phyloP scores from a whole-genome alignment of 2,888 invertebrate species.

The Tenthredo distinguenda region DNA sequence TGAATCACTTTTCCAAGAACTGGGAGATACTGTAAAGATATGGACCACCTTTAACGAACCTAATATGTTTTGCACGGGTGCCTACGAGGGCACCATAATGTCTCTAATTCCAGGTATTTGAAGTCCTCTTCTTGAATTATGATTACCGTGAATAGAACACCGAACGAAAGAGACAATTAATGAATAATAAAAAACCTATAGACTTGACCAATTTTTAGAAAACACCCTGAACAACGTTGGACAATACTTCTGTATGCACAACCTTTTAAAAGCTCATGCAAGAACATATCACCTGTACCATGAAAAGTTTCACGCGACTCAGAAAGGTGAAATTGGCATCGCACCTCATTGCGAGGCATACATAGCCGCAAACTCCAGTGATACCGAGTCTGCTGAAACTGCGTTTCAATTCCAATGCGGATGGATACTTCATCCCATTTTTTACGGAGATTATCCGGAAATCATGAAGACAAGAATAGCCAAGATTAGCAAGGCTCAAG shows the following conservation, averaged over 20 bases:
- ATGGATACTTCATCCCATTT: slow-evolving; percentile 85
- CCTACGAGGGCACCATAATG: slow-evolving; percentile 77
- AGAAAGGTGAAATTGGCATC: slow-evolving; percentile 65
- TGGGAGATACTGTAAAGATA: slow-evolving; percentile 71
- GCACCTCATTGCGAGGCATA: slow-evolving; percentile 50
- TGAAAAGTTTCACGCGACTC: slow-evolving; percentile 67
- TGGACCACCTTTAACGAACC: slow-evolving; percentile 80
- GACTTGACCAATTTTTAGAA: slow-evolving; percentile 71
- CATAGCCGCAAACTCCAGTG: slow-evolving; percentile 54
- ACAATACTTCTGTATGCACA: slow-evolving; percentile 85
- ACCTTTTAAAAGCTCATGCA: slow-evolving; percentile 85
- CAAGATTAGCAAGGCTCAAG: slow-evolving; percentile 81
- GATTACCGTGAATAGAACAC: not conserved
- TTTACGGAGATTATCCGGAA: slow-evolving; percentile 84
- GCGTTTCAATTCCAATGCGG: slow-evolving; percentile 73
- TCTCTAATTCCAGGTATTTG: slow-evolving; percentile 64
- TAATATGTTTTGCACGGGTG: slow-evolving; percentile 68
- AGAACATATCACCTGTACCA: slow-evolving; percentile 30
- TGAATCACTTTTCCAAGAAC: slow-evolving; percentile 64
- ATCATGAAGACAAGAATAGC: slow-evolving; percentile 82
- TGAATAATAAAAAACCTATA: slow-evolving; percentile 61
- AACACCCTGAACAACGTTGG: slow-evolving; percentile 79
- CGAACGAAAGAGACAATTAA: slow-evolving; percentile 60
- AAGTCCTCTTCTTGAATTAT: not conserved
- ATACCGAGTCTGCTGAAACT: slow-evolving; percentile 62